phyloP scores from a whole-genome alignment of 2,113 vertebrate genomes.

The Sporophila hypoxantha region DNA sequence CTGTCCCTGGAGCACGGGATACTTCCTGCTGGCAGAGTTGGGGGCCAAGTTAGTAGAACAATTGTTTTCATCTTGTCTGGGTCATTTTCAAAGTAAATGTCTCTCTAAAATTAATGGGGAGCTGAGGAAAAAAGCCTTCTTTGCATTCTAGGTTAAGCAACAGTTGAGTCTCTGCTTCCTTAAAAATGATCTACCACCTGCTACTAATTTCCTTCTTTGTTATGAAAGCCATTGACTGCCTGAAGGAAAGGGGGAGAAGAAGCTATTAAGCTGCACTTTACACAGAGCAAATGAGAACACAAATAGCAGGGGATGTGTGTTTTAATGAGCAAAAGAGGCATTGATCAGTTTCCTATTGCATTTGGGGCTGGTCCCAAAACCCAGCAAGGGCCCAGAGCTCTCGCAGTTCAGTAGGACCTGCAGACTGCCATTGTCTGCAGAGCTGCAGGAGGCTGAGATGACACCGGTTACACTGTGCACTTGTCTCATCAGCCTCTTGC shows the following conservation, averaged over 20 bases:
- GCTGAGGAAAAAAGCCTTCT: background rate
- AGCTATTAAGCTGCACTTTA: slow-evolving; percentile 49
- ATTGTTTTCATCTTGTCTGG: background rate
- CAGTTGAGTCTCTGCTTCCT: slow-evolving; percentile 24
- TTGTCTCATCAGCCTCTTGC: background rate
- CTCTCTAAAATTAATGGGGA: slow-evolving; percentile 3
- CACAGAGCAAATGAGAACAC: slow-evolving; percentile 34
- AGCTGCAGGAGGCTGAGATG: background rate
- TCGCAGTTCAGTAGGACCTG: rapidly evolving
- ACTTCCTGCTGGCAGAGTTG: background rate
- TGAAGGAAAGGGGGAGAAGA: slow-evolving; percentile 34
- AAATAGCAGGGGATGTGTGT: slow-evolving; percentile 44
- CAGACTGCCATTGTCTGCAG: rapidly evolving
- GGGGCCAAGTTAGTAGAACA: background rate
- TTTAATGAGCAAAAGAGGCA: slow-evolving; percentile 42
- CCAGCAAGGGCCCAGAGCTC: background rate
- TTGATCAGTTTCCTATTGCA: slow-evolving; percentile 24
- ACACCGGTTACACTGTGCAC: rapidly evolving
- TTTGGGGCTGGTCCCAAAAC: background rate
- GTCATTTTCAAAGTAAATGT: background rate
- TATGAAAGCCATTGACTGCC: slow-evolving; percentile 28
- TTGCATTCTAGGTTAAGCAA: slow-evolving; percentile 22
- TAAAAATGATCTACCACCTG: slow-evolving; percentile 51
- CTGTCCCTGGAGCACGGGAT: background rate
- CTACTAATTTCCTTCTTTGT: slow-evolving; percentile 49